Base-by-base conservation (phyloP, 2,113 vertebrate genomes). In the Odontophorus gujanensis region DNA sequence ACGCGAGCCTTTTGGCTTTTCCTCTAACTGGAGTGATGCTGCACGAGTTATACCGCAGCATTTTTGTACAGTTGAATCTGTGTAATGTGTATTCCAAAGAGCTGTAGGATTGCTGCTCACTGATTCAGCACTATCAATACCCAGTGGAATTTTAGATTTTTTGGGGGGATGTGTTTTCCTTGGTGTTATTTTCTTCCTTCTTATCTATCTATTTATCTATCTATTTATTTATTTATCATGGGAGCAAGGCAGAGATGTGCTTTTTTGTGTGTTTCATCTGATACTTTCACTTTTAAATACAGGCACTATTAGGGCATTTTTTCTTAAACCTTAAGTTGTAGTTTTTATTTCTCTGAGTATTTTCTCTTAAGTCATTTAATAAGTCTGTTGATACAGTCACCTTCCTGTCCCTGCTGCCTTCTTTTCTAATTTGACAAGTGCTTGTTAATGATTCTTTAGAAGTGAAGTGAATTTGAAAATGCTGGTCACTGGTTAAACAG, bases 271-370 rank as follows among this genome's bases (percentile, higher is more conserved):
- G 68, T 86, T 76, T 78, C 3, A 26, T 88, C 26, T 81, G 48
- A 73, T 84, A 92, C 78, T 88, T 94, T 95, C 71, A 71, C 75
- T 92, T 97, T 84, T 93, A 87, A 84, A 66, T 81, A 30, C 36
- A 80, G n/a, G 15, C 80, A 43, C 32, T 63, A 30, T 84, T 90
- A 81, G 38, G 47, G 38, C 13, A 47, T 11, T 76, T 81, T 88
- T 85, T 76, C 45, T 85, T 90, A 5, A 40, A 40, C 40, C 79
- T 13, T 40, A 83, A 83, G n/a, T 20, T 74, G 59, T 20, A 53
- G 69, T 82, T 89, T 81, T 63, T 89, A 76, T 42, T 81, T 20
- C 28, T 85, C 72, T 30, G 84, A 20, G 36, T 19, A 40, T 55
- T 71, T 80, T n/a, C 75, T 40, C 2, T 53, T 16, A 71, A 55